Evolutionary conservation across 2,797 vertebrate species (phyloP), one percentile per base, ranked within the genome.

Genomic region (Cyprinodon diabolis): DNA sequence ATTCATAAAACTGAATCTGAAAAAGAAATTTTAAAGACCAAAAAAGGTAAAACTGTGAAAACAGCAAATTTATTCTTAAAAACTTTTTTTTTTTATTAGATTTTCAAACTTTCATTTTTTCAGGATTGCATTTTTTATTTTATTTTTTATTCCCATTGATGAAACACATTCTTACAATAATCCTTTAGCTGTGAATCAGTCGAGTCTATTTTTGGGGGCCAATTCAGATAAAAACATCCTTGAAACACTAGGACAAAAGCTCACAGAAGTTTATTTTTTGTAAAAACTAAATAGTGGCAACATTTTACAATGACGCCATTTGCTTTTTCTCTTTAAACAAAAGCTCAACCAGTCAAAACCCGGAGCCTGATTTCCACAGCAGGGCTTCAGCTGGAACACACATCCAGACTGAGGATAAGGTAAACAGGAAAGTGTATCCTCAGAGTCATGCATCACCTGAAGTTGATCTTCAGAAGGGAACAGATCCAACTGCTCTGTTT

Each of bases 381-480:
- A 30, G 17, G 35, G 52, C 51, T 52, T 15, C 35, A 0, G 68
- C 47, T 25, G 30, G 52, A 65, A 65, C 70, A 72, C 21, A 65
- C 37, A 15, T 30, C 51, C 45, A 13, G 48, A 56, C 49, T 57
- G 66, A 74, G 55, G 19, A 65, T 43, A 40, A 72, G 40, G 0
- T 55, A 35, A 62, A 57, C 37, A 37, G 4, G 17, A 23, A 68
- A 76, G 45, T 25, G 19, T 25, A 56, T 43, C 40, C n/a, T 65
- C n/a, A 47, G 48, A 57, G 14, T 54, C 65, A 37, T 10, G 19
- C 6, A 45, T 68, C 74, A 76, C 60, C 68, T 69, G 37, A 72
- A 66, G 57, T 57, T 63, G 62, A 75, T 73, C 30, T 80, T 43
- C 19, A 68, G 52, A 68, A 65, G 19, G 12, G 71, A 67, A 19